Base-by-base conservation (phyloP, 2,888 invertebrate species). In the Eristalis arbustorum region DNA sequence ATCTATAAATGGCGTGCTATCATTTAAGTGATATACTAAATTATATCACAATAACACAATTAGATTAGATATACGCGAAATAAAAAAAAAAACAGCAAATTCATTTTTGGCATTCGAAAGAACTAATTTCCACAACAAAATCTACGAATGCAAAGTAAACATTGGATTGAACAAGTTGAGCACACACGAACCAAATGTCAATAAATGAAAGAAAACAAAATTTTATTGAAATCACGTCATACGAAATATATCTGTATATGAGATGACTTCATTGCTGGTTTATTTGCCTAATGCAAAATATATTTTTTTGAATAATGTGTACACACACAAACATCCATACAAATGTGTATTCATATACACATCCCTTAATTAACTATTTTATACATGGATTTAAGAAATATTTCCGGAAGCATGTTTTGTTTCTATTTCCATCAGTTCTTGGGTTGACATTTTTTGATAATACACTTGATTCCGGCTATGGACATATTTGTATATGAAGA, bases 171-270 rank as follows among this genome's bases (percentile, higher is more conserved):
- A 64, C 40, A 57, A 66, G 40, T 8, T 62, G n/a, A 42, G 57
- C 31, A 56, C 25, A 75, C 31, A 18, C 62, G 64, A 49, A 72
- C 22, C 6, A 71, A 66, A 49, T 49, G 8, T 18, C 49, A 69
- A 13, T 18, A 59, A 49, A 69, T 76, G 59, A 63, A 76, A 66
- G 42, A 69, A 62, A 81, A 81, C 49, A 68, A 77, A 49, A 85
- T 81, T 68, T 73, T 64, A 77, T 85, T 74, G 42, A 77, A 82
- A 74, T 85, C 77, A 78, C 81, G 85, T 85, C 85, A 85, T 84
- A 62, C 57, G 5, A 61, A 72, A 37, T 71, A 34, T 56, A 71
- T 67, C 37, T 66, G 67, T 67, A 73, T 62, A 67, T 31, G 42
- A 62, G 77, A 74, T 85, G 85, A 85, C 77, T 82, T 85, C 85